Conservation (phyloP, 2,797 vertebrate species). For the Aphelocoma californica region DNA sequence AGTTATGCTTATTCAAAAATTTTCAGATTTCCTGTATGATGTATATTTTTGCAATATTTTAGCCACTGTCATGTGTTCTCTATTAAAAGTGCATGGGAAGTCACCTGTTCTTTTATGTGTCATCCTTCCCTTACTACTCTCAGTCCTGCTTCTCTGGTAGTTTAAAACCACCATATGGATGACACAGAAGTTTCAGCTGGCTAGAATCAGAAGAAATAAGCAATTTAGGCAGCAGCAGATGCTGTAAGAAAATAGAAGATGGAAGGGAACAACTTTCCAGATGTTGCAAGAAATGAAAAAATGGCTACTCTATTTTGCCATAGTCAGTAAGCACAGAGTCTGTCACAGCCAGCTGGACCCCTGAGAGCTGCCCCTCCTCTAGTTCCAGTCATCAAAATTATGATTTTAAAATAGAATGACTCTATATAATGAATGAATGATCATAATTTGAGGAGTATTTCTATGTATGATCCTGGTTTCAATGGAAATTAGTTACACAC, state of each 20-base stretch:
- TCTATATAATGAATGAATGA: background rate
- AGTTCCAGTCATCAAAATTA: background rate
- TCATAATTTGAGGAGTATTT: background rate
- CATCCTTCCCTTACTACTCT: background rate
- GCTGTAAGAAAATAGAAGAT: background rate
- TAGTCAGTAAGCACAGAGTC: background rate
- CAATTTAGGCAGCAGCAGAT: background rate
- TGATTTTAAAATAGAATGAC: background rate
- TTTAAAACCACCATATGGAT: background rate
- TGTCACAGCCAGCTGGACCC: background rate
- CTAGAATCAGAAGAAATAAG: background rate
- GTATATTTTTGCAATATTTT: background rate
- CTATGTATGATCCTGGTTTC: background rate
- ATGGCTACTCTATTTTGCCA: background rate
- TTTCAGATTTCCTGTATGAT: background rate
- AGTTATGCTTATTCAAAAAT: background rate
- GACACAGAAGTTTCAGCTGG: background rate
- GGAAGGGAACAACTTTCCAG: background rate
- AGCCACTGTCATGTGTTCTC: background rate
- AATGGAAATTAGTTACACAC: background rate
- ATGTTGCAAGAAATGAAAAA: background rate
- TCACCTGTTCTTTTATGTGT: background rate
- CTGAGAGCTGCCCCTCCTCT: background rate
- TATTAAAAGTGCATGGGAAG: background rate
- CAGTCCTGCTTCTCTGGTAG: background rate